Base-by-base conservation (phyloP, 2,113 vertebrate species). In the Gymnarchus niloticus region DNA sequence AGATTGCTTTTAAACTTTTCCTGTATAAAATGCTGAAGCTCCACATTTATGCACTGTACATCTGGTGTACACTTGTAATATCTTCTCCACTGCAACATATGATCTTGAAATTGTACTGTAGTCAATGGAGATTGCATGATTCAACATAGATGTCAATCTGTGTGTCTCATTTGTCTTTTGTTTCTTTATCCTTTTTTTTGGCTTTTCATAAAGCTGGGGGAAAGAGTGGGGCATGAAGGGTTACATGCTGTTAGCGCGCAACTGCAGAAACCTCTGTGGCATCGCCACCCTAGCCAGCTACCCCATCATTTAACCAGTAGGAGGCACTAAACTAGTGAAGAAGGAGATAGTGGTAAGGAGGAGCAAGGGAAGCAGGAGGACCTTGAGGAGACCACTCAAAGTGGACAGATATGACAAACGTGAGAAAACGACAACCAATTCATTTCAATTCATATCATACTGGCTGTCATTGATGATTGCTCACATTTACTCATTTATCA, bases 221-320 rank as follows among this genome's bases (percentile, higher is more conserved):
- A 92, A 93, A 84, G 89, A 87, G 0, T 96, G 95, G 95, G 95
- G 95, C 8, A 90, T 93, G 88, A 94, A 96, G 87, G 95, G 95
- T 69, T 96, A 96, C 57, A 88, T 95, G 86, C 90, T 94, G n/a
- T 93, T 96, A 88, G 94, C 95, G 0, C 93, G 93, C 41, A 95
- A 96, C 87, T 93, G 91, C 91, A 88, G 93, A 88, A 96, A 96
- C 2, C 90, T 93, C 87, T 96, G 95, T 3, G 95, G 95, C 9
- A 89, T 96, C 76, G 93, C 95, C 87, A 95, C 87, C 90, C 88
- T 95, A 28, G 94, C 95, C 94, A 96, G 95, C 91, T 95, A 95
- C 90, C 95, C 95, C 69, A 92, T 90, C 88, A 95, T 96, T 95
- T 96, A 95, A 81, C 21, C 48, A 9, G 1, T 51, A 44, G 84